These are phyloP conservation scores for Timema podura DNA, from an alignment of 2,888 invertebrate genomes.

Conservation along the genomic window DNA sequence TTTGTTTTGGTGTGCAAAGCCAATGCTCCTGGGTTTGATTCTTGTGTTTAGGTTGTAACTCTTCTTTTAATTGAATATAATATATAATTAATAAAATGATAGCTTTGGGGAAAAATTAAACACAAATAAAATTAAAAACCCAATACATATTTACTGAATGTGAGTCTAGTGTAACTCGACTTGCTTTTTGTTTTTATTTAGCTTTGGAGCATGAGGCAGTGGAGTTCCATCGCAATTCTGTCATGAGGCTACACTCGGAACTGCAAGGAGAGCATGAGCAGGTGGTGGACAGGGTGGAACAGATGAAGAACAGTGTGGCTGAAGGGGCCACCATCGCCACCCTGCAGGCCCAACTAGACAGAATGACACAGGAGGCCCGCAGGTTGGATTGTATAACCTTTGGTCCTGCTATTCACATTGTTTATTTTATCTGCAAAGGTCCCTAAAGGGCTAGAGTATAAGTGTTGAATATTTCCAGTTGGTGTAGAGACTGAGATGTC, in stretches of 20 bases:
- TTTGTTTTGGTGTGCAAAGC: too few relatives aligned
- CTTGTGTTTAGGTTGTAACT: too few relatives aligned
- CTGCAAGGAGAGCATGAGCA: slow-evolving; percentile 17
- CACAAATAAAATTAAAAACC: too few relatives aligned
- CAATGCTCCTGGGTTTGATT: too few relatives aligned
- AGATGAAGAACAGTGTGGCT: slow-evolving; percentile 13
- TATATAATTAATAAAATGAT: too few relatives aligned
- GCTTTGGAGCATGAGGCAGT: not conserved
- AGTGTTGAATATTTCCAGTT: too few relatives aligned
- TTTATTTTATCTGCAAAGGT: not conserved
- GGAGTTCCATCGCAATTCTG: not conserved
- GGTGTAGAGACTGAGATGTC: too few relatives aligned
- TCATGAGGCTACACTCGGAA: not conserved
- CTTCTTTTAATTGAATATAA: too few relatives aligned
- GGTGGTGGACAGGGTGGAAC: slow-evolving; percentile 18
- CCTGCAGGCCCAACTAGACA: slow-evolving; percentile 31
- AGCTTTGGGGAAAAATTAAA: too few relatives aligned
- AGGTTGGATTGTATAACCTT: too few relatives aligned
- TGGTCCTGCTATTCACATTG: slow-evolving; percentile 15
- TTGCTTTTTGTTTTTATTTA: not conserved
- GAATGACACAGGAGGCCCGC: slow-evolving; percentile 36
- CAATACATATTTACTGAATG: too few relatives aligned
- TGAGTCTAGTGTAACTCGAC: too few relatives aligned
- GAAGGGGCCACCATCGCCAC: slow-evolving; percentile 16
- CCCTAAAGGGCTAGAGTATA: not conserved